These are phyloP conservation scores for Plebejus melissa DNA, from an alignment of 2,888 invertebrate species.

Conservation along the genomic window DNA sequence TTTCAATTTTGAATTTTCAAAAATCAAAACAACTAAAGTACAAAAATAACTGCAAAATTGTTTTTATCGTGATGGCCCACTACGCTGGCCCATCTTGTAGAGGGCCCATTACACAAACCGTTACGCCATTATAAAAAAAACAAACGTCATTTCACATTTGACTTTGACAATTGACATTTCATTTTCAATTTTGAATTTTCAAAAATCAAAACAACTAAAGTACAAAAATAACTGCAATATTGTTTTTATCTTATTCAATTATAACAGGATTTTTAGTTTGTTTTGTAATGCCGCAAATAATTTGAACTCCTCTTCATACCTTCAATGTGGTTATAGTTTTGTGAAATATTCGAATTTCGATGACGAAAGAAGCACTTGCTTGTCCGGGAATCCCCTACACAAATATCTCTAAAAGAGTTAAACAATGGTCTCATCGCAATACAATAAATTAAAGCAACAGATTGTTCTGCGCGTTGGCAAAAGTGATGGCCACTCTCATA, in stretches of 20 bases:
- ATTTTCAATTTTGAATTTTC: neutral
- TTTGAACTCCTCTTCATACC: neutral
- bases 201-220: neutral
- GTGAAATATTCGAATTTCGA: neutral
- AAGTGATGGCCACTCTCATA: slow-evolving; percentile 49
- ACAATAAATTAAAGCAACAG: slow-evolving; percentile 51
- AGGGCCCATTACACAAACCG: no score
- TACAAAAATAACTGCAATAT: neutral
- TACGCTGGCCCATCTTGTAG: no score
- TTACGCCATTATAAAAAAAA: no score
- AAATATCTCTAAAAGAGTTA: neutral
- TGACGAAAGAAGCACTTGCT: neutral
- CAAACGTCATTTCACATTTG: no score
- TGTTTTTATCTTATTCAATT: neutral
- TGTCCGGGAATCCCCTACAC: neutral
- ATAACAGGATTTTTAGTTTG: neutral
- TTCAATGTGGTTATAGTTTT: neutral
- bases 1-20: no score
- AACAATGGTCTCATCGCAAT: slow-evolving; percentile 60
- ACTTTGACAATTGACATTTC: no score
- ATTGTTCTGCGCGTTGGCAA: slow-evolving; percentile 48
- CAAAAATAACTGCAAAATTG: neutral
- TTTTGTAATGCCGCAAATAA: neutral
- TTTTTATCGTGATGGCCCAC: neutral
- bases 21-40: slow-evolving; percentile 1